These are phyloP conservation scores for Sebastes iracundus DNA, from an alignment of 2,797 vertebrate genomes.

Conservation along the genomic window DNA sequence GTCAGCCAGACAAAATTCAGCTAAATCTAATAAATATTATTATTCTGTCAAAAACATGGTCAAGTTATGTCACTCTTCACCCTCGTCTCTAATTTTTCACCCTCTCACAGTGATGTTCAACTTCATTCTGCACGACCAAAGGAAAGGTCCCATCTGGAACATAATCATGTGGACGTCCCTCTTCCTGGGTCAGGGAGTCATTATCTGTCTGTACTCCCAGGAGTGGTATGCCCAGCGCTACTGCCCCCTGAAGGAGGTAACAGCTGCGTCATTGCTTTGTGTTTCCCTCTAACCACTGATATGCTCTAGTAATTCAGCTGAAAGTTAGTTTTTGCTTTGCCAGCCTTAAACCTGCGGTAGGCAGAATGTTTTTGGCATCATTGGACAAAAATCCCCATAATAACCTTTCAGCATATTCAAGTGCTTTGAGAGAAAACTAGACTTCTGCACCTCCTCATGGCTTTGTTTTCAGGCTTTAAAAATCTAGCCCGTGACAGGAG, in stretches of 20 bases:
- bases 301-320: neutral
- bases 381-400: no score
- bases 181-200: constrained; percentile 92
- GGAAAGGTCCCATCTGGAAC: constrained; percentile 96
- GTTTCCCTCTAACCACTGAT: neutral
- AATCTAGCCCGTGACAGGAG: no score
- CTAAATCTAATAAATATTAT: neutral
- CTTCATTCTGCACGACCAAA: constrained; percentile 93
- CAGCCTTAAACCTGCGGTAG: neutral
- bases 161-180: constrained; percentile 95
- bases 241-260: constrained; percentile 91
- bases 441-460: no score
- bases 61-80: neutral
- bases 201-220: constrained; percentile 95
- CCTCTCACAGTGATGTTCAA: constrained; percentile 90
- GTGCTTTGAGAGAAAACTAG: no score
- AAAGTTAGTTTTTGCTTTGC: neutral
- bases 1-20: neutral
- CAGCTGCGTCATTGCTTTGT: constrained; percentile 6
- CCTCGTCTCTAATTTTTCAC: constrained; percentile 1
- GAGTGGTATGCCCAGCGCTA: constrained; percentile 96
- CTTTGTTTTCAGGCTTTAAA: no score
- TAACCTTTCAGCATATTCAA: no score
- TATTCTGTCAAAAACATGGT: neutral
- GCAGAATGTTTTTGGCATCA: no score